Conservation (phyloP, 2,888 invertebrate genomes). For the Euproctis similis region DNA sequence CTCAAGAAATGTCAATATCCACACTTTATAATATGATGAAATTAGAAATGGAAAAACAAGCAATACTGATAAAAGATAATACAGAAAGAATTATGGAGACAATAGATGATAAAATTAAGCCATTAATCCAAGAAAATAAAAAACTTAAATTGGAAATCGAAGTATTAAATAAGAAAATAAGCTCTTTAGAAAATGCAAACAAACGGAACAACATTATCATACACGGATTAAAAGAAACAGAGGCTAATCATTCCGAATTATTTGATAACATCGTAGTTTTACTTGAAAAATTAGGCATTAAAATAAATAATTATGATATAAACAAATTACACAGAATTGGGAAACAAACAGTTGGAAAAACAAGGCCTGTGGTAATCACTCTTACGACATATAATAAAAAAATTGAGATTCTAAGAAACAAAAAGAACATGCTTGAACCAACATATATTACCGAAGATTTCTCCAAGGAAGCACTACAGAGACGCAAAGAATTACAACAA, state of each 20-base stretch:
- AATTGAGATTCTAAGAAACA: too few relatives aligned
- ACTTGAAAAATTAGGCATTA: background rate
- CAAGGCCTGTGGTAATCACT: background rate
- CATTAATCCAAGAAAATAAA: slow-evolving; percentile 1
- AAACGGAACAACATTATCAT: background rate
- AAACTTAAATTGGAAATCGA: background rate
- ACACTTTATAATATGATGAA: background rate
- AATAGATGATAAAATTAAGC: slow-evolving; percentile 1
- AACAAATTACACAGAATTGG: background rate
- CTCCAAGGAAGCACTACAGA: too few relatives aligned
- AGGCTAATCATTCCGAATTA: background rate
- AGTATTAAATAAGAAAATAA: background rate
- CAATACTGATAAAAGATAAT: slow-evolving; percentile 1
- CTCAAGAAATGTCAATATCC: background rate
- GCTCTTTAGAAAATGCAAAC: background rate
- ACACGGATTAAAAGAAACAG: background rate
- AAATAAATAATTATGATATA: slow-evolving; percentile 6
- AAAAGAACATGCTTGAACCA: background rate
- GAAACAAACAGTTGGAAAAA: background rate
- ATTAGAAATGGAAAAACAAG: background rate
- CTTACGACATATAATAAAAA: background rate
- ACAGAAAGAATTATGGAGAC: slow-evolving; percentile 1
- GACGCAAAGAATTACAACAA: background rate
- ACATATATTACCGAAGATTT: background rate
- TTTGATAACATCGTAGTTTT: background rate